Conservation (phyloP, 2,113 vertebrate genomes). For the Cathartes aura region DNA sequence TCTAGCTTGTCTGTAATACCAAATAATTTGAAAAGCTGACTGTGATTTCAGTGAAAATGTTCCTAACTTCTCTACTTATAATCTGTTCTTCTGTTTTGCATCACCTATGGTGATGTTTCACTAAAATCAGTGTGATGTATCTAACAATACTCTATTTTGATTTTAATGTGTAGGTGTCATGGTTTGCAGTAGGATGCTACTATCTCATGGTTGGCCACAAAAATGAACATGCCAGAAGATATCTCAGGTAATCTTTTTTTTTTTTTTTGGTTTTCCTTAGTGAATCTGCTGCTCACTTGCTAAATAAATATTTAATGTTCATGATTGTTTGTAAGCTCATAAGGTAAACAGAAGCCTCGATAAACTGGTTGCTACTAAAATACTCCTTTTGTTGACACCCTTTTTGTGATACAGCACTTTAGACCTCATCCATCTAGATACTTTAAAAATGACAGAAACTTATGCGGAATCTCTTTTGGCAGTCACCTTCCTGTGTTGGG, state of each 20-base stretch:
- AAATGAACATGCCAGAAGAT: conserved; percentile 95
- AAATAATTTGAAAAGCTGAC: background rate
- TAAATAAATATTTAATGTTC: background rate
- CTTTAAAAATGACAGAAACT: background rate
- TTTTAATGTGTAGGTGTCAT: conserved; percentile 86
- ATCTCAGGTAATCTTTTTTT: conserved; percentile 85
- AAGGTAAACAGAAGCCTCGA: background rate
- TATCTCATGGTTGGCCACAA: conserved; percentile 99
- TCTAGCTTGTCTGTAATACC: background rate
- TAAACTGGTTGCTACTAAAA: background rate
- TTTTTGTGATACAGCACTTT: background rate
- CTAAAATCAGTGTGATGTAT: background rate
- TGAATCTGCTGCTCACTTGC: background rate
- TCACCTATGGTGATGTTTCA: background rate
- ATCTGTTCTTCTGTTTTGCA: background rate
- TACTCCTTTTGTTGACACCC: background rate
- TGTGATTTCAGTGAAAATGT: background rate
- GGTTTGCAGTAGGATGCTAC: conserved; percentile 99
- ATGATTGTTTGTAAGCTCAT: background rate
- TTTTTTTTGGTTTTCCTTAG: background rate
- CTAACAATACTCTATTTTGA: background rate
- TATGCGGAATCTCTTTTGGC: accelerated
- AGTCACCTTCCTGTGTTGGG: background rate
- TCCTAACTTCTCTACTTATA: background rate
- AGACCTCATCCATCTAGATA: background rate